Conservation (phyloP, 2,797 vertebrate species). For the Siniperca undulata region DNA sequence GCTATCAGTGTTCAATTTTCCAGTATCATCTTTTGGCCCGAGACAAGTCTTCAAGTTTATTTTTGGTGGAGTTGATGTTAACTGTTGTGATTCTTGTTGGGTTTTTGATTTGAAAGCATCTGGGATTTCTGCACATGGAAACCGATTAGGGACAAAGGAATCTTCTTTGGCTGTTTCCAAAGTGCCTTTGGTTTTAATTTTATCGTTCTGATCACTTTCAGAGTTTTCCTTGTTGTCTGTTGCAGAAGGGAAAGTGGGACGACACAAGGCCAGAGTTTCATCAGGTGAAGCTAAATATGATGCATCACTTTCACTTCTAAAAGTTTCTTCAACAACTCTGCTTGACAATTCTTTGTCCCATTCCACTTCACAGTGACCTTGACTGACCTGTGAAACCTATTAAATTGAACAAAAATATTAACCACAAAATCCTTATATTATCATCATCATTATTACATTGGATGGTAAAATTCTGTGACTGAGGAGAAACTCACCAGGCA, state of each 20-base stretch:
- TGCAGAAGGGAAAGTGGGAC: background rate
- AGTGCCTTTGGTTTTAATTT: background rate
- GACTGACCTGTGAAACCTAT: constrained; percentile 22
- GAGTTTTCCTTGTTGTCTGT: background rate
- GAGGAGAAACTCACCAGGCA: constrained; percentile 51
- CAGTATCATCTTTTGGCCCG: background rate
- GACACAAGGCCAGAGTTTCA: background rate
- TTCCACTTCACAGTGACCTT: background rate
- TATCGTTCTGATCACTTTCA: constrained; percentile 14
- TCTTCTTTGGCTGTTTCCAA: constrained; percentile 6
- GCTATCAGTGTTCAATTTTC: background rate
- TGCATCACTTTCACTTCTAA: constrained; percentile 12
- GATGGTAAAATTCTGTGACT: background rate
- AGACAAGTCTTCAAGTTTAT: background rate
- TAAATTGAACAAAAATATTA: background rate
- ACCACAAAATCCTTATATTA: background rate
- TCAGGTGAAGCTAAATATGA: background rate
- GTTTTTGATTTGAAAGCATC: constrained; percentile 4
- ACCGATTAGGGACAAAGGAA: background rate
- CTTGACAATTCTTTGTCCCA: background rate
- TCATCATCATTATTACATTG: background rate
- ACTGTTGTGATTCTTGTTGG: constrained; percentile 5
- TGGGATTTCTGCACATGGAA: constrained; percentile 3
- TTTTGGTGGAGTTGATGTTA: constrained; percentile 15
- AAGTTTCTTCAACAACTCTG: constrained; percentile 2